A percentile compares a stretch with the other conserved stretches of the same genome.
These are phyloP conservation scores for Harmothoe impar DNA, from an alignment of 2,888 invertebrate species.

Conservation along the genomic window DNA sequence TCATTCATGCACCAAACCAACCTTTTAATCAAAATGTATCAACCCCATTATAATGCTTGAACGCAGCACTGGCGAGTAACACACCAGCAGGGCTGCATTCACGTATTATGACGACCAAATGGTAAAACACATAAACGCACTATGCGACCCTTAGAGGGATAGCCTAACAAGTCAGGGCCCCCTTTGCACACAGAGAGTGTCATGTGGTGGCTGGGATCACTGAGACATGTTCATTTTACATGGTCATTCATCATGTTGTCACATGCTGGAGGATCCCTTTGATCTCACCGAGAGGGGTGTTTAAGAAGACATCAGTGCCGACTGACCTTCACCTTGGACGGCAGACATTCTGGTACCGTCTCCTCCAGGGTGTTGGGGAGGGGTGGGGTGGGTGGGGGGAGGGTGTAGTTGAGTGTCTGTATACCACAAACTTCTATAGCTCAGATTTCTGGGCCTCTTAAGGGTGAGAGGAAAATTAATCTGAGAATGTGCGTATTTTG, in stretches of 20 bases:
- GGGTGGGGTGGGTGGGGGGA: no score
- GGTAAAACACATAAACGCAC: no score
- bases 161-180: constrained; percentile 20
- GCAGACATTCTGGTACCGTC: background rate
- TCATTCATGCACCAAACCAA: no score
- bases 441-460: background rate
- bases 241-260: constrained; percentile 17
- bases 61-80: no score
- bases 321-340: background rate
- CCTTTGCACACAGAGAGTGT: background rate
- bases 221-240: constrained; percentile 17
- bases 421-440: background rate
- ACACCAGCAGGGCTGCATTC: no score
- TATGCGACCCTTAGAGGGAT: no score
- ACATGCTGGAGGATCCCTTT: background rate
- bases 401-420: background rate
- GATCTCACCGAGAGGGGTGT: background rate
- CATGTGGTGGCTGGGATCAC: background rate
- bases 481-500: no score
- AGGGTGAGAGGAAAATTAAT: no score
- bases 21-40: no score
- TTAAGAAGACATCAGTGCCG: background rate
- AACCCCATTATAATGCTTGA: no score
- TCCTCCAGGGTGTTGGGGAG: background rate
- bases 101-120: no score